Base-by-base conservation (phyloP, 2,113 vertebrate genomes). In the Pluvialis apricaria region DNA sequence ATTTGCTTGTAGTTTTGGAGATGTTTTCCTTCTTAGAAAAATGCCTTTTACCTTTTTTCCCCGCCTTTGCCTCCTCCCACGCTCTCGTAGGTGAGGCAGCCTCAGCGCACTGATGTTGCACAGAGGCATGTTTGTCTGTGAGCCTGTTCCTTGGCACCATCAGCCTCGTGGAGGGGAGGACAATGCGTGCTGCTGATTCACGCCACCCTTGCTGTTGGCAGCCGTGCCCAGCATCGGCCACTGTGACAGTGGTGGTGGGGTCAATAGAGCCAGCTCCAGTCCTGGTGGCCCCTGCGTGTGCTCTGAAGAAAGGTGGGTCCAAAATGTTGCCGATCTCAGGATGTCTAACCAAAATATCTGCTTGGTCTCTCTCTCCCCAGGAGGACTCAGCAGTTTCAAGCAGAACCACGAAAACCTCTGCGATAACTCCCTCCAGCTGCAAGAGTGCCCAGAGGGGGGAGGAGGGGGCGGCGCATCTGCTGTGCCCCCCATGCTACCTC, bases 321-420 rank as follows among this genome's bases (percentile, higher is more conserved):
- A 57, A 62, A 68, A 57, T 0, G 0, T 15, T 2, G 1, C 42
- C 1, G 15, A 28, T 32, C 29, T 52, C 0, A 1, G 10, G 11
- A 13, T 57, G 2, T 88, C 62, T 96, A 88, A 93, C n/a, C 44
- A 58, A 69, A 66, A 12, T 84, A 10, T 92, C 81, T 97, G n/a
- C 84, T 86, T 71, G 68, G 32, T 86, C 25, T 96, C 11, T 96
- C 11, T 78, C 34, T 96, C 86, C 87, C 8, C 97, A 99, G 99
- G 99, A 96, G 99, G 99, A 95, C 99, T 99, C 94, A 99, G 99
- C 70, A 98, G 98, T 97, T 99, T 99, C 96, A 99, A 98, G 96
- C 99, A 99, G 98, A 98, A 97, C 98, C 99, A 99, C 1, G 99
- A 99, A 96, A 99, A 99, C 98, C 99, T 99, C 97, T 99, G 99